Evolutionary conservation across 2,888 invertebrate species (phyloP).

Genomic region (Clostera curtula): DNA sequence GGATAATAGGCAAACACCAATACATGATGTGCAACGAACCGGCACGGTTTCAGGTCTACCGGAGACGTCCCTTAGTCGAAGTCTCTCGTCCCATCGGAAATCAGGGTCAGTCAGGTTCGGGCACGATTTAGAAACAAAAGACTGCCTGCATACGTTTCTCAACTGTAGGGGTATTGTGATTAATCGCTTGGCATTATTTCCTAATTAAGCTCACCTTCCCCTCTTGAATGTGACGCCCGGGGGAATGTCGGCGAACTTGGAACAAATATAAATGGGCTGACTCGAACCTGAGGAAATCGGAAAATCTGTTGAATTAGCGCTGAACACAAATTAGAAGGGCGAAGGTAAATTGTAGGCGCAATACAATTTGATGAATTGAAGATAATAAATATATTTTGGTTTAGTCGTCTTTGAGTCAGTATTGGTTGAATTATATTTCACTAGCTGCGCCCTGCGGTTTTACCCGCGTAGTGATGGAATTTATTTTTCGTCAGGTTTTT

Average conservation of each 20-base stretch:
- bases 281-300: slow-evolving; percentile 45
- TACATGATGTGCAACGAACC: slow-evolving; percentile 58
- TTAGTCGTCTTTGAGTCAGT: too few relatives aligned
- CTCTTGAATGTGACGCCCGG: slow-evolving; percentile 44
- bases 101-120: slow-evolving; percentile 39
- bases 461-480: too few relatives aligned
- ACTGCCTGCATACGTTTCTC: slow-evolving; percentile 24
- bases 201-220: slow-evolving; percentile 70
- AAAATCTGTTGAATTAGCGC: slow-evolving; percentile 56
- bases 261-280: slow-evolving; percentile 48
- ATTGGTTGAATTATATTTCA: too few relatives aligned
- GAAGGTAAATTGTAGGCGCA: slow-evolving; percentile 18
- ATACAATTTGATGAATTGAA: too few relatives aligned
- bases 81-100: slow-evolving; percentile 55
- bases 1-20: slow-evolving; percentile 54
- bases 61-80: slow-evolving; percentile 48
- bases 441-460: too few relatives aligned
- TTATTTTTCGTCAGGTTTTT: too few relatives aligned
- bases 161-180: slow-evolving; percentile 55
- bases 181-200: slow-evolving; percentile 71
- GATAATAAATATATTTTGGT: too few relatives aligned
- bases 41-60: slow-evolving; percentile 60
- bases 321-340: slow-evolving; percentile 46
- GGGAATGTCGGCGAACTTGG: slow-evolving; percentile 49
- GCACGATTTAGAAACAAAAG: slow-evolving; percentile 37